phyloP scores from a whole-genome alignment of 1,140 invertebrate genomes.

The Gyrodactylus bullatarudis region DNA sequence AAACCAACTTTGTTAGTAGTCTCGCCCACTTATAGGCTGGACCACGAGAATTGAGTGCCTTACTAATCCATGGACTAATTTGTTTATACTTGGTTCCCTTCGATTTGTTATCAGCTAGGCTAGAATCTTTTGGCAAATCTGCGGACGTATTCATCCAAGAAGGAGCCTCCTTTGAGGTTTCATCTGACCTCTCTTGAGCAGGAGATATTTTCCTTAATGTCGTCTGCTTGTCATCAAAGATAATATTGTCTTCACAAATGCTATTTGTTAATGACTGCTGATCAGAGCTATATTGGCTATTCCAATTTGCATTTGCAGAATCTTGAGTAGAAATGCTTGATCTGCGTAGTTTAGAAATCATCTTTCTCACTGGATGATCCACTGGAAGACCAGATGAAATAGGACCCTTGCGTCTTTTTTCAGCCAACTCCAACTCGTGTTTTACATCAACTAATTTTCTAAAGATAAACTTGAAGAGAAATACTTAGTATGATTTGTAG shows the following conservation, averaged over 20 bases:
- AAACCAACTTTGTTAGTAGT: background rate
- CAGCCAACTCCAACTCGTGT: conserved; percentile 75
- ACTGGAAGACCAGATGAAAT: conserved; percentile 48
- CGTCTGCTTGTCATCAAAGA: background rate
- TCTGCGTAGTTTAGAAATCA: conserved; percentile 49
- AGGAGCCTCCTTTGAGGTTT: background rate
- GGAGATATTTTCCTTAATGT: background rate
- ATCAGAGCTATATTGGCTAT: background rate
- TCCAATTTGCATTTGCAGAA: background rate
- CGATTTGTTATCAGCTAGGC: background rate
- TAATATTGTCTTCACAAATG: background rate
- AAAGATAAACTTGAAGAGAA: conserved; percentile 48
- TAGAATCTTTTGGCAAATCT: background rate
- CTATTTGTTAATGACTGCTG: background rate
- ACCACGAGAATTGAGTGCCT: background rate
- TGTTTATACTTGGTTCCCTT: background rate
- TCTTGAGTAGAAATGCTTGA: background rate
- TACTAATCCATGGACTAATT: background rate
- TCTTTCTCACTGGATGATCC: conserved; percentile 78
- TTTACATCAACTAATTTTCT: conserved; percentile 87
- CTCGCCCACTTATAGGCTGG: background rate
- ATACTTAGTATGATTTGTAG: background rate
- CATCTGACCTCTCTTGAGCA: background rate
- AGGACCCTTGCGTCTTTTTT: conserved; percentile 74
- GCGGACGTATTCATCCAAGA: background rate